Base-by-base conservation (phyloP, 1,140 invertebrate genomes). In the Zaprionus ornatus region DNA sequence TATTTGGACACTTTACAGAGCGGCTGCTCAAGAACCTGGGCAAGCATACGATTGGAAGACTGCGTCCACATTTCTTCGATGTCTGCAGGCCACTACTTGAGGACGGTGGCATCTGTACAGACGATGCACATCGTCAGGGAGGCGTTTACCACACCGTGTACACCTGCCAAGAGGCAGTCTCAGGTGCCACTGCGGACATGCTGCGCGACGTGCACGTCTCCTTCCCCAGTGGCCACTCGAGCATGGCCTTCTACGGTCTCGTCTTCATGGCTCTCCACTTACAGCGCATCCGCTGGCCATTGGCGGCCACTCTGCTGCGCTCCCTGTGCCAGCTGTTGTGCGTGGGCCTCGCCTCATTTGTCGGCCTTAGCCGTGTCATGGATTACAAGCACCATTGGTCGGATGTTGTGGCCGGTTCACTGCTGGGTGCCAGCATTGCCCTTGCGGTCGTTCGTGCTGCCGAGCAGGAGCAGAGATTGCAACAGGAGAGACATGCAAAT, bases 301-400 rank as follows among this genome's bases (percentile, higher is more conserved):
- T 66, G 40, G 3, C 27, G 0, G 68, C 56, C 13, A 72, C 63
- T 17, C 25, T 88, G 29, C 50, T 88, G 56, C 59, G 78, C 1
- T 81, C 78, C 4, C 19, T 72, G 15, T 57, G 83, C 27, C 85
- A 88, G 59, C 75, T 88, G 48, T 6, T 60, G 17, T 87, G 80
- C 40, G 32, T 80, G 15, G 45, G 52, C 9, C 17, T 80, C 5
- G 95, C 97, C 23, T 96, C 95, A 94, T 97, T 95, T 91, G 97
- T 97, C 2, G 96, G 96, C 21, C 95, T 98, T 93, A 96, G 97
- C 9, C 94, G 98, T 52, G 95, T 99, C 40, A 97, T 97, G n/a
- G 97, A 99, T 94, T 98, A 99, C 93, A 99, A 99, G 93, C 98
- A 99, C 93, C 98, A 99, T 91, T 99, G 97, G 91, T 91, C 88